These are phyloP conservation scores for Gobionotothen gibberifrons DNA, from an alignment of 2,797 vertebrate genomes.

Conservation along the genomic window DNA sequence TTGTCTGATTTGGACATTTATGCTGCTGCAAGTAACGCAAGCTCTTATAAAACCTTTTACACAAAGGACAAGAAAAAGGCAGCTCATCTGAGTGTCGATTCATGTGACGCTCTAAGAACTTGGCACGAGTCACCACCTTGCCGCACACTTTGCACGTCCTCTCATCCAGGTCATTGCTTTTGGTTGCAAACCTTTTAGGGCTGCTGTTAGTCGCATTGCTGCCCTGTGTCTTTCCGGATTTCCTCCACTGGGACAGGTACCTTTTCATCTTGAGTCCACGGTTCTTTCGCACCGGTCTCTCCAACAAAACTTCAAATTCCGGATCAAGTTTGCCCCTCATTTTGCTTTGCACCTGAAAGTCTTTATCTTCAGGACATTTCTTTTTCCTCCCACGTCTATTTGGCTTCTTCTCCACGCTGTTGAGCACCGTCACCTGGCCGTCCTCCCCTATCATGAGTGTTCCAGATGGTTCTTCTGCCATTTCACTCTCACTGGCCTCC, in stretches of 20 bases:
- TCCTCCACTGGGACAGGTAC: constrained; percentile 77
- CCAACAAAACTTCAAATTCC: constrained; percentile 45
- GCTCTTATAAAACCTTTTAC: constrained; percentile 72
- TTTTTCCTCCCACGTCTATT: constrained; percentile 67
- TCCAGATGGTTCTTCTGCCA: constrained; percentile 45
- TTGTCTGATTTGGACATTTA: constrained; percentile 55
- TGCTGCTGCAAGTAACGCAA: constrained; percentile 73
- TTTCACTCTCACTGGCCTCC: constrained; percentile 44
- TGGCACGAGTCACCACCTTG: constrained; percentile 61
- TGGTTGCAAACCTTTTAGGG: constrained; percentile 34
- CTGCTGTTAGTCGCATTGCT: constrained; percentile 9
- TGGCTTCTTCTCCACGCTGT: constrained; percentile 52
- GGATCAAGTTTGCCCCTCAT: constrained; percentile 16
- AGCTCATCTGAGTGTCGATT: constrained; percentile 63
- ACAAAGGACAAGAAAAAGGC: constrained; percentile 58
- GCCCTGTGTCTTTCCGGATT: constrained; percentile 48
- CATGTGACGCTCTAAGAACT: constrained; percentile 73
- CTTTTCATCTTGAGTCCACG: constrained; percentile 80
- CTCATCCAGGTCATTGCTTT: constrained; percentile 60
- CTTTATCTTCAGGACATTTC: constrained; percentile 55
- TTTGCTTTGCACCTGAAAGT: constrained; percentile 45
- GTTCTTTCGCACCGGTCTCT: constrained; percentile 76
- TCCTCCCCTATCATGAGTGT: constrained; percentile 76
- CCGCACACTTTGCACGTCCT: constrained; percentile 75
- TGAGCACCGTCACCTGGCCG: constrained; percentile 70